Percentiles rank a stretch among this genome's conserved stretches.
These are phyloP conservation scores for Artemia franciscana DNA, from an alignment of 1,140 invertebrate genomes.

Conservation along the genomic window DNA sequence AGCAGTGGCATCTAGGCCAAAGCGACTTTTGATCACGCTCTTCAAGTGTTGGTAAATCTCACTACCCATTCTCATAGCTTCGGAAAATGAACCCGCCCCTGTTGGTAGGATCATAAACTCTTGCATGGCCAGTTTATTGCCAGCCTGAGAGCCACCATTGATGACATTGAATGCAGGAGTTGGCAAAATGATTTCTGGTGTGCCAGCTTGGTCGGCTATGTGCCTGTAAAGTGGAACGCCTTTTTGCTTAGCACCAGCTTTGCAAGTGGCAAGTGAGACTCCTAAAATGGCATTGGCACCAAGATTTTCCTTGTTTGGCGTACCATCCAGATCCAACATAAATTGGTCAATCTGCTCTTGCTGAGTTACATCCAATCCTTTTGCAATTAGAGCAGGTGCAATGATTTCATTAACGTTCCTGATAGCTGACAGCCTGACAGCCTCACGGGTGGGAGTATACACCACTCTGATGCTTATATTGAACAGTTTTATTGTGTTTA, in stretches of 20 bases:
- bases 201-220: constrained; percentile 10
- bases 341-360: constrained; percentile 10
- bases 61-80: constrained; percentile 94
- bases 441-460: too few relatives aligned
- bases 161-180: constrained; percentile 13
- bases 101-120: constrained; percentile 23
- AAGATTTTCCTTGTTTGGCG: constrained; percentile 11
- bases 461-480: too few relatives aligned
- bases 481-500: too few relatives aligned
- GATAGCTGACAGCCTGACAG: constrained; percentile 1
- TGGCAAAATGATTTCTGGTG: constrained; percentile 5
- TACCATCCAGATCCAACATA: constrained; percentile 12
- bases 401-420: too few relatives aligned
- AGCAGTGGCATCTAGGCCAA: constrained; percentile 82
- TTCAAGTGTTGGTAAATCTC: constrained; percentile 95
- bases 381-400: too few relatives aligned
- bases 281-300: constrained; percentile 11
- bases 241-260: constrained; percentile 11
- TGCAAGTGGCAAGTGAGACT: constrained; percentile 12
- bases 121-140: constrained; percentile 12
- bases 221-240: constrained; percentile 11
- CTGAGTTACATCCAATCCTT: too few relatives aligned
- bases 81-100: constrained; percentile 71
- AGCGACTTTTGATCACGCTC: constrained; percentile 80
- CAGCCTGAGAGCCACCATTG: constrained; percentile 12